Evolutionary conservation across 2,797 vertebrate species (phyloP), one percentile per base, ranked within the genome.

Genomic region (Poecilia wingei): DNA sequence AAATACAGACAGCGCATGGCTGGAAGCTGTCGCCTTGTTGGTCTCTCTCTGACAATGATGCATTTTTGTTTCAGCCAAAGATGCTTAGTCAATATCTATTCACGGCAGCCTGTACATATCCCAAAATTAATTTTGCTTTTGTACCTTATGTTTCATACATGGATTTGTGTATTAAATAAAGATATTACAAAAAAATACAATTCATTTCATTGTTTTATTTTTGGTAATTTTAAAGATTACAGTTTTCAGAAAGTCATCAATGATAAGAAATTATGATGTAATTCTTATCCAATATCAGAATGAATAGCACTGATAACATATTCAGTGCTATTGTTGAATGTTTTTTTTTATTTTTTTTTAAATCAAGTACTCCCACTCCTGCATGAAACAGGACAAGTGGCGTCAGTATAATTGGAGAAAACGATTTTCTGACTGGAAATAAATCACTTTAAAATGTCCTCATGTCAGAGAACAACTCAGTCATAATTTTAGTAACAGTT

Each of bases 1-100:
- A 92, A 92, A 94, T 80, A 93, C 81, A 85, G 93, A 95, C 94
- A 94, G 91, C 84, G 84, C 87, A 87, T 93, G 87, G 91, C 92
- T 95, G 92, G 85, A 89, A 94, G 93, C 93, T 93, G 93, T 90
- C 86, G 84, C 83, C 89, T 89, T 86, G 86, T 91, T 91, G 86
- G 82, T 89, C 79, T 88, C 82, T 69, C 49, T 85, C 87, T 96
- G 92, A 93, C 93, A 94, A 85, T 94, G 91, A 94, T 91, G 92
- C 74, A 92, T 93, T 91, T 87, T 85, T 77, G 80, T 86, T 82
- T 81, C 77, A 75, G 73, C 68, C 88, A 79, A 86, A 90, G 86
- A 82, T 51, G 66, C 79, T 79, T 75, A 84, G 79, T 86, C 84
- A 83, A 84, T 87, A 75, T 81, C 76, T 71, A 76, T 72, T 69